These are phyloP conservation scores for Acanthiza pusilla DNA, from an alignment of 2,797 vertebrate genomes.

Conservation along the genomic window DNA sequence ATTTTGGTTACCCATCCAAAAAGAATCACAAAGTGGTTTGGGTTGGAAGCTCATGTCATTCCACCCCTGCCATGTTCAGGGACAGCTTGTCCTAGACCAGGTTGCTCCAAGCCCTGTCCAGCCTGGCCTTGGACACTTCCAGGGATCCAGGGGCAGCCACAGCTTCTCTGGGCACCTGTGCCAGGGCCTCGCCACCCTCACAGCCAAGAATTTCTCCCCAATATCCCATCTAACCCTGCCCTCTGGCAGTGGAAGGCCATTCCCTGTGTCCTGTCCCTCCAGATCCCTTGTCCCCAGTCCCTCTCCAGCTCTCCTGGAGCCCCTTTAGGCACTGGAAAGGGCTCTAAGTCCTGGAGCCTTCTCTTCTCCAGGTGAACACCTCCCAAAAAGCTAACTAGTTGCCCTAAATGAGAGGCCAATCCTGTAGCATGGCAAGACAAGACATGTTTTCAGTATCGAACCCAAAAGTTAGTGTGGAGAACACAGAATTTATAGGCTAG, in stretches of 20 bases:
- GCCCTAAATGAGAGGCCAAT: background rate
- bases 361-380: background rate
- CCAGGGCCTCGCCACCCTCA: background rate
- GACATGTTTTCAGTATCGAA: background rate
- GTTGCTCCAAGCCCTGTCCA: accelerated
- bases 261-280: accelerated
- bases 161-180: background rate
- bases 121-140: background rate
- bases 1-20: background rate
- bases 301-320: background rate
- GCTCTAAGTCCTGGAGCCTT: background rate
- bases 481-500: background rate
- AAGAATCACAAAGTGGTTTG: background rate
- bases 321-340: background rate
- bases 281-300: background rate
- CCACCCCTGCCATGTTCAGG: background rate
- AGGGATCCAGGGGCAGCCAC: background rate
- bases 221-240: background rate
- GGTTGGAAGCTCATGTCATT: background rate
- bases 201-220: background rate
- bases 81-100: background rate
- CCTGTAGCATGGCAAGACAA: background rate
- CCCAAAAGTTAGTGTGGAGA: background rate
- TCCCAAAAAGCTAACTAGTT: background rate
- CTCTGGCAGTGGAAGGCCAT: background rate